Conservation (phyloP, 2,797 vertebrate genomes). For the Hoplostethus mediterraneus region DNA sequence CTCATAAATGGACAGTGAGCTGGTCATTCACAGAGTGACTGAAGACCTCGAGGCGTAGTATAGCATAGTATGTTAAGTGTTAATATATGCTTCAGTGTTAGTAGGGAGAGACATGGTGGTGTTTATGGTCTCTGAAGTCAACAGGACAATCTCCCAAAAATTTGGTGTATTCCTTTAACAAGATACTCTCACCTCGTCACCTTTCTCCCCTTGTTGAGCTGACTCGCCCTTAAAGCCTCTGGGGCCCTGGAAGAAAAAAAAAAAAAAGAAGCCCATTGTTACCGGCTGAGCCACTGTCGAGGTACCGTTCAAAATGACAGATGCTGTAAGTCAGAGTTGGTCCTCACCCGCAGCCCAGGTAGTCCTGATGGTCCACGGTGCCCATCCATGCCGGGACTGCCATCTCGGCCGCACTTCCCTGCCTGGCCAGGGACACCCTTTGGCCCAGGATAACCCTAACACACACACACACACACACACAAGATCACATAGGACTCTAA, state of each 20-base stretch:
- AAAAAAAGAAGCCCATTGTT: neutral
- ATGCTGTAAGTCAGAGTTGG: neutral
- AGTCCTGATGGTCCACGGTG: slow-evolving; percentile 77
- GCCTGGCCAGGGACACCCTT: slow-evolving; percentile 79
- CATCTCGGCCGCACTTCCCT: slow-evolving; percentile 80
- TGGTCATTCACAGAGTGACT: no score
- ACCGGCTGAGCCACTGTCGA: neutral
- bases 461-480: slow-evolving; percentile 21
- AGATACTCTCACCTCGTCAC: slow-evolving; percentile 83
- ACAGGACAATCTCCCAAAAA: no score
- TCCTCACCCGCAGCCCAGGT: slow-evolving; percentile 82
- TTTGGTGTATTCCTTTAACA: no score
- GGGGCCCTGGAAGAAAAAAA: slow-evolving; percentile 75
- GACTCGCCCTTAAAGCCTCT: slow-evolving; percentile 86
- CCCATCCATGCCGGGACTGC: slow-evolving; percentile 79
- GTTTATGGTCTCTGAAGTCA: no score
- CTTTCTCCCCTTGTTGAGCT: slow-evolving; percentile 82
- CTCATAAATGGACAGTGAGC: no score
- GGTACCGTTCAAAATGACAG: neutral
- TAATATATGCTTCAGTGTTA: no score
- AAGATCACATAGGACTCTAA: neutral
- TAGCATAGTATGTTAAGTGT: no score
- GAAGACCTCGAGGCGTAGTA: no score
- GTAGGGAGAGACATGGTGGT: no score
- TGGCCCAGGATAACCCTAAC: slow-evolving; percentile 81